Base-by-base conservation (phyloP, 2,888 invertebrate genomes). In the Nephrotoma guestfalica region DNA sequence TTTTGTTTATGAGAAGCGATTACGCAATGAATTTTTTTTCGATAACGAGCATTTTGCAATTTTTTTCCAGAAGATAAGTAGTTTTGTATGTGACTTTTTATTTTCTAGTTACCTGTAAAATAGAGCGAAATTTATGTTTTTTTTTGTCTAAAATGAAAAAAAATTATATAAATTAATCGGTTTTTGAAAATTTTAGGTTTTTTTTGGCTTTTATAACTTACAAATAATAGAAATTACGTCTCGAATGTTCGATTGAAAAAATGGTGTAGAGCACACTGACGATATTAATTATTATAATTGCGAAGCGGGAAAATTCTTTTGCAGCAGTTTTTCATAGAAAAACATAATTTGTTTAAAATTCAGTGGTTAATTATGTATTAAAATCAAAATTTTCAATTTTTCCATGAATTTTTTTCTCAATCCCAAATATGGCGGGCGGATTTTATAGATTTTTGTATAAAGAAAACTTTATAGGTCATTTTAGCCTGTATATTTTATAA, bases 381-480 rank as follows among this genome's bases (percentile, higher is more conserved):
- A 71, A 71, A 71, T 5, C 7, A 71, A 30, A 18, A 7, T 9
- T 71, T 11, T 71, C 9, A 71, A 71, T 71, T 30, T 71, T 71
- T 71, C 18, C 71, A 71, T 71, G 7, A 71, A 30, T 30, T 84
- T 84, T 84, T 84, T 41, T n/a, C 18, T 15, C 85, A 87, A 87
- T 86, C 87, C 86, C 88, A 87, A 88, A 88, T 87, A 88, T 88
- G 88, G 88, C 88, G 88, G 87, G 83, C 83, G 86, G 86, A 40
- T 47, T 84, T 51, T 86, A n/a, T 41, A 85, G 41, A 85, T 45
- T 45, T 86, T 85, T 85, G 40, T 41, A 40, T 85, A 40, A 43
- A 30, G 30, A 89, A 90, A 88, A 88, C 91, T 92, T 92, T 90
- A 91, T 90, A 89, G 89, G 87, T 83, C 87, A 83, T 30, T 30